A percentile compares a stretch with the other conserved stretches of the same genome.
phyloP scores from a whole-genome alignment of 2,797 vertebrate species.

The Lacerta agilis region DNA sequence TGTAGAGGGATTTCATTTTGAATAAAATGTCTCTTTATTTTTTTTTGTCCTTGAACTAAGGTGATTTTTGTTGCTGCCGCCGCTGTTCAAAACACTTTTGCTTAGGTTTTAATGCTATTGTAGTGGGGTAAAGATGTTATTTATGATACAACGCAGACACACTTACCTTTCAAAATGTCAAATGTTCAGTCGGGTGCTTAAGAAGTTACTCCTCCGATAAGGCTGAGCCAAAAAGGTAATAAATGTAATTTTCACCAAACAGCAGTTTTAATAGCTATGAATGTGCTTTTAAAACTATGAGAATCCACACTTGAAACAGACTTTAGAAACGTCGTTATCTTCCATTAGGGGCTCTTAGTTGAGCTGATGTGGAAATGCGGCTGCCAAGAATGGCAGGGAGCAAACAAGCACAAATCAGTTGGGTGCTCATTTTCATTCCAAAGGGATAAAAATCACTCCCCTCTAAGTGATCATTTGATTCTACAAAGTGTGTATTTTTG shows the following conservation, averaged over 20 bases:
- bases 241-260: conserved; percentile 69
- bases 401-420: background rate
- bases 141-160: conserved; percentile 63
- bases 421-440: conserved; percentile 37
- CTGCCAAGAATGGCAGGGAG: conserved; percentile 21
- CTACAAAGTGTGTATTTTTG: conserved; percentile 17
- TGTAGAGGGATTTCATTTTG: conserved; percentile 57
- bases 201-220: conserved; percentile 59
- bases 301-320: conserved; percentile 49
- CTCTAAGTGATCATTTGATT: conserved; percentile 21
- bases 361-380: conserved; percentile 20
- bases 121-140: conserved; percentile 63
- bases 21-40: conserved; percentile 63
- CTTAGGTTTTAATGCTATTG: conserved; percentile 66
- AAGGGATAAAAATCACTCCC: background rate
- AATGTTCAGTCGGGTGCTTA: conserved; percentile 54
- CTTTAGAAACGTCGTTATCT: conserved; percentile 29
- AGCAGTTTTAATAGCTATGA: conserved; percentile 54
- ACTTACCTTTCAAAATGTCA: conserved; percentile 70
- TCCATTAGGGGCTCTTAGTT: conserved; percentile 44
- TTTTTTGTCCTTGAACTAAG: conserved; percentile 74
- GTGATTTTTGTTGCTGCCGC: conserved; percentile 40
- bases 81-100: conserved; percentile 37
- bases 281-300: conserved; percentile 51
- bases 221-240: conserved; percentile 53